Percentiles rank a stretch among this genome's conserved stretches.
phyloP scores from a whole-genome alignment of 2,888 invertebrate species.

The Orgyia antiqua region DNA sequence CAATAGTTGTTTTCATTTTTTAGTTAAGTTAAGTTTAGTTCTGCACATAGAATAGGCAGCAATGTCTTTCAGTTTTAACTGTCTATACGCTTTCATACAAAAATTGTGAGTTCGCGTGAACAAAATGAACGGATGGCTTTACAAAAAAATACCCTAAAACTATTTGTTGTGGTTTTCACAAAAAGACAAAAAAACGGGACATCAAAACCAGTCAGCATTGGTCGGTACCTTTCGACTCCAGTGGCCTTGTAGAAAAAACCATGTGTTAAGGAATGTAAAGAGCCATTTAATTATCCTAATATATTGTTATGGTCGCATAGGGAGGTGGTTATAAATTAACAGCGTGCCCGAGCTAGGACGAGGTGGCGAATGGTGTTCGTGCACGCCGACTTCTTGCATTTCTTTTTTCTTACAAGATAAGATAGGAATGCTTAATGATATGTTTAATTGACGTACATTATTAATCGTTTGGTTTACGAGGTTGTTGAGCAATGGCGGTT shows the following conservation, averaged over 20 bases:
- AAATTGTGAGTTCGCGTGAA: conserved; percentile 48
- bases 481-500: conserved; percentile 8
- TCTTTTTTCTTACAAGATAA: conserved; percentile 7
- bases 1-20: too few species aligned
- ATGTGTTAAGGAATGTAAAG: conserved; percentile 77
- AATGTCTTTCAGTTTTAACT: too few species aligned
- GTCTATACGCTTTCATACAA: too few species aligned
- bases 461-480: conserved; percentile 11
- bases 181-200: conserved; percentile 61
- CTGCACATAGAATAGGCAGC: too few species aligned
- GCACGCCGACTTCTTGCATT: conserved; percentile 18
- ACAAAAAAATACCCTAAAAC: conserved; percentile 71
- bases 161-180: conserved; percentile 74
- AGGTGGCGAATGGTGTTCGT: conserved; percentile 55
- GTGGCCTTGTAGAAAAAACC: conserved; percentile 68
- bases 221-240: conserved; percentile 70
- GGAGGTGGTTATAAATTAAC: conserved; percentile 72
- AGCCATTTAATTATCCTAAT: conserved; percentile 78
- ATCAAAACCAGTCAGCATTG: conserved; percentile 74
- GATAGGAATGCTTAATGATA: conserved; percentile 15
- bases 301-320: conserved; percentile 74
- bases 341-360: conserved; percentile 41
- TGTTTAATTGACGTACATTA: conserved; percentile 13
- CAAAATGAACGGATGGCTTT: conserved; percentile 55
- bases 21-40: too few species aligned